These are phyloP conservation scores for Tenthredo mesomela DNA, from an alignment of 2,888 invertebrate genomes.

Conservation along the genomic window DNA sequence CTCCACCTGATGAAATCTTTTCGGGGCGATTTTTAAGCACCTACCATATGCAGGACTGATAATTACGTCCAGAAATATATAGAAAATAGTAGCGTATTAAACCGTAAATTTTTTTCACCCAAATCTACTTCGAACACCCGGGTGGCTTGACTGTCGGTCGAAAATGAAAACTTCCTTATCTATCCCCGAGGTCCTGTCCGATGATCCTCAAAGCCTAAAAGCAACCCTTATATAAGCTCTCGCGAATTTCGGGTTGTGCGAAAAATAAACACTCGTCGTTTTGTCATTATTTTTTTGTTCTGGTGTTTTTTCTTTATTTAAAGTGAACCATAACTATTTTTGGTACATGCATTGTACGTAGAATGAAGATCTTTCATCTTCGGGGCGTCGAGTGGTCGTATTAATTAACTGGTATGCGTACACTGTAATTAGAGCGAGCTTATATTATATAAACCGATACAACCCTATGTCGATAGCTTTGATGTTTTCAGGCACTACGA, in stretches of 20 bases:
- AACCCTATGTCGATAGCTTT: constrained; percentile 3
- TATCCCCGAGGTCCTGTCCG: not conserved
- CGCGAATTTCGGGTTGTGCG: not conserved
- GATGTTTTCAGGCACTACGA: constrained; percentile 27
- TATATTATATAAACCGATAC: constrained; percentile 21
- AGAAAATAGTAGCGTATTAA: not conserved
- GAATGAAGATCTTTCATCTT: not conserved
- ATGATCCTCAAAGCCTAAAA: not conserved
- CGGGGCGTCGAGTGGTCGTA: not conserved
- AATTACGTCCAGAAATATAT: not conserved
- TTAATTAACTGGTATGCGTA: constrained; percentile 11
- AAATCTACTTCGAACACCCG: not conserved
- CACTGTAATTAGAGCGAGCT: constrained; percentile 36
- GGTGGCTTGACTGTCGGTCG: not conserved
- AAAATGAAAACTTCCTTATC: not conserved
- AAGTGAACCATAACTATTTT: not conserved
- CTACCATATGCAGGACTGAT: not conserved
- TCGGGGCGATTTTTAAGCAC: not conserved
- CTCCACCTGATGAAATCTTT: not conserved
- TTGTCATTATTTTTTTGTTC: not conserved
- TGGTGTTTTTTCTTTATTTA: not conserved
- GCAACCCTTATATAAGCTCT: not conserved
- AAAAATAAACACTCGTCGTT: not conserved
- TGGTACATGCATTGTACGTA: not conserved
- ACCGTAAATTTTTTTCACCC: no score